Evolutionary conservation across 2,888 invertebrate species (phyloP).

Genomic region (Drosophila histrio): DNA sequence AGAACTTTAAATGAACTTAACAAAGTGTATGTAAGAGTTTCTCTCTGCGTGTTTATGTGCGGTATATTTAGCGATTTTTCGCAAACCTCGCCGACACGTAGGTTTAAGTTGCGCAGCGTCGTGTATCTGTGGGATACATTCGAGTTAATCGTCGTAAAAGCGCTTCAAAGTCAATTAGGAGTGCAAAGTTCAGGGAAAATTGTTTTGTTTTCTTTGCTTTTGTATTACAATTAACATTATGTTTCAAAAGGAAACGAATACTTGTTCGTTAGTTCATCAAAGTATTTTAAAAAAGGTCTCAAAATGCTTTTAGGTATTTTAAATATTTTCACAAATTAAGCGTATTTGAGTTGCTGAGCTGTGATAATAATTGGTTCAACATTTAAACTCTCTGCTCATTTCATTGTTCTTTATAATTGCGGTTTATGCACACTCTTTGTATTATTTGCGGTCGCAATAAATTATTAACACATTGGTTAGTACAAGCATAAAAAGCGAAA

Average conservation of each 20-base stretch:
- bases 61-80: constrained; percentile 21
- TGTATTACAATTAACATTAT: constrained; percentile 7
- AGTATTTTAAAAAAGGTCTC: neutral
- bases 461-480: constrained; percentile 37
- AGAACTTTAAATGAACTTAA: constrained; percentile 73
- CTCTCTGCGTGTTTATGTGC: constrained; percentile 4
- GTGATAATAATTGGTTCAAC: neutral
- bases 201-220: constrained; percentile 29
- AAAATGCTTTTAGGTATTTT: neutral
- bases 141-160: constrained; percentile 68
- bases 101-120: constrained; percentile 13
- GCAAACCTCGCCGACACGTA: neutral
- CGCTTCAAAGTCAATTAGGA: constrained; percentile 69
- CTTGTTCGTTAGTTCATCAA: constrained; percentile 22
- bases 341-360: neutral
- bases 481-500: neutral
- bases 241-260: constrained; percentile 7
- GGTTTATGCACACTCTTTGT: constrained; percentile 6
- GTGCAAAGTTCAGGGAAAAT: constrained; percentile 61
- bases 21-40: constrained; percentile 34
- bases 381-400: constrained; percentile 1
- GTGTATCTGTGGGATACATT: constrained; percentile 58
- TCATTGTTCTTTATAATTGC: constrained; percentile 34
- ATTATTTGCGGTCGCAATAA: constrained; percentile 30
- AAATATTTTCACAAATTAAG: neutral